Percentiles rank a stretch among this genome's conserved stretches.
These are phyloP conservation scores for Pygoscelis antarcticus DNA, from an alignment of 2,113 vertebrate genomes.

Conservation along the genomic window DNA sequence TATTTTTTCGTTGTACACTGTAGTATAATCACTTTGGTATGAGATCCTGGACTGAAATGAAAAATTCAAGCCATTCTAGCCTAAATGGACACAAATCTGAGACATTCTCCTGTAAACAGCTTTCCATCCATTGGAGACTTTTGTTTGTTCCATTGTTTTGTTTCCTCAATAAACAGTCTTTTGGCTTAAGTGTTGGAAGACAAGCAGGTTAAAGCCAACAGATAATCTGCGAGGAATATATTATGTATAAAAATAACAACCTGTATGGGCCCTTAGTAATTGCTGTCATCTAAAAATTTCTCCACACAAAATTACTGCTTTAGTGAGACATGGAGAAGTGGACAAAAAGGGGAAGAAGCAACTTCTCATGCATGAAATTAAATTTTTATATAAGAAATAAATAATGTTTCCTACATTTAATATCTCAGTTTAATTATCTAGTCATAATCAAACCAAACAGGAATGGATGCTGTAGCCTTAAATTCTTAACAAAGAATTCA, in stretches of 20 bases:
- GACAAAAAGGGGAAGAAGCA: conserved; percentile 11
- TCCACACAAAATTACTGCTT: background rate
- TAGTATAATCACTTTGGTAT: background rate
- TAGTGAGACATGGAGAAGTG: background rate
- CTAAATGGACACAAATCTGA: background rate
- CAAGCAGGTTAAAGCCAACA: background rate
- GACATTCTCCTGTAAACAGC: background rate
- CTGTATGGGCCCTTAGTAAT: background rate
- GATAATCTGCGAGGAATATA: background rate
- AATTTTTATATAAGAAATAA: conserved; percentile 15
- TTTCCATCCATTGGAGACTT: background rate
- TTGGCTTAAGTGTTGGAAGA: background rate
- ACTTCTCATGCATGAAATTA: conserved; percentile 42
- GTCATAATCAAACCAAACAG: background rate
- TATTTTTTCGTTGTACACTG: background rate
- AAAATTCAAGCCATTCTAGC: background rate
- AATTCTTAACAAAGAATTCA: background rate
- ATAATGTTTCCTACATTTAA: background rate
- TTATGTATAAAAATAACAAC: background rate
- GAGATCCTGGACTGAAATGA: background rate
- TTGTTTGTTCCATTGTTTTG: background rate
- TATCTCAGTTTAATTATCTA: conserved; percentile 27
- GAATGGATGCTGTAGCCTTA: background rate
- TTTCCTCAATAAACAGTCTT: background rate
- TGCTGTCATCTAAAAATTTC: background rate